phyloP scores from a whole-genome alignment of 2,797 vertebrate genomes.

The Garrulus glandarius region DNA sequence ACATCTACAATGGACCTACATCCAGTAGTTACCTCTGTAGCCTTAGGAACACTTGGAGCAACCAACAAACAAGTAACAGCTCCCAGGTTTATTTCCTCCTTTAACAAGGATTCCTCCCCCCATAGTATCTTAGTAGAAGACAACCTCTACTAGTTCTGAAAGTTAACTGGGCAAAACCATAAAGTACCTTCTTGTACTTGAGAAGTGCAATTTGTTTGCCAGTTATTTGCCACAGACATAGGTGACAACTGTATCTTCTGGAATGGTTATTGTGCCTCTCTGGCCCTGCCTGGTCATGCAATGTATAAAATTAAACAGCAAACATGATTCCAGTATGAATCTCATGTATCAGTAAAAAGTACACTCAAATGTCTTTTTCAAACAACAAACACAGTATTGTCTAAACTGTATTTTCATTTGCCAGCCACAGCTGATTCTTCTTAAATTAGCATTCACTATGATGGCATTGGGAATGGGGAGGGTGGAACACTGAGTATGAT shows the following conservation, averaged over 20 bases:
- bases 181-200: neutral
- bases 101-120: neutral
- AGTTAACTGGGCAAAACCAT: neutral
- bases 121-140: neutral
- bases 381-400: neutral
- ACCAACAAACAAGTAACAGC: fast-evolving
- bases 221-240: neutral
- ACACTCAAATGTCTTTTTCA: neutral
- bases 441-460: neutral
- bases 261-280: neutral
- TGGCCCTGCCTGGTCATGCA: neutral
- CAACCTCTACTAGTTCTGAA: neutral
- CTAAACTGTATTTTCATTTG: neutral
- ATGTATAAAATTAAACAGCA: neutral
- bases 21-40: neutral
- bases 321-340: neutral
- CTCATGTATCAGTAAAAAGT: neutral
- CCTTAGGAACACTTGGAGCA: neutral
- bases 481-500: neutral
- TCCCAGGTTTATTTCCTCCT: neutral
- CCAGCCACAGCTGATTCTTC: neutral
- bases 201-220: neutral
- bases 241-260: neutral
- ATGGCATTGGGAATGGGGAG: neutral
- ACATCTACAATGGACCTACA: neutral